Percentiles rank a stretch among this genome's conserved stretches.
Conservation (phyloP, 2,797 vertebrate genomes). For the Potorous gilbertii region DNA sequence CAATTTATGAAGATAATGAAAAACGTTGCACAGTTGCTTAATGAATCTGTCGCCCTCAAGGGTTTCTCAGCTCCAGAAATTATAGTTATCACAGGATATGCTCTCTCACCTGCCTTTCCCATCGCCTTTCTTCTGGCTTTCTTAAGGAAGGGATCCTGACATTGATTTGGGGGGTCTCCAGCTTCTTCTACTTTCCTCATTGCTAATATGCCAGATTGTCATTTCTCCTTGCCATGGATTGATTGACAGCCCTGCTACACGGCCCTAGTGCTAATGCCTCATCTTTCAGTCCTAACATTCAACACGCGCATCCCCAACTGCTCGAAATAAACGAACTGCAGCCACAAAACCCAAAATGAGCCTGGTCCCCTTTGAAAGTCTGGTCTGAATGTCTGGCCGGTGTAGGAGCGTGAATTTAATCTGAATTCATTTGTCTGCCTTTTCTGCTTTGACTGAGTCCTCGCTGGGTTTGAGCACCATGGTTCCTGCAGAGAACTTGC, state of each 20-base stretch:
- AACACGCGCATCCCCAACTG: neutral
- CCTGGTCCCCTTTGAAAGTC: neutral
- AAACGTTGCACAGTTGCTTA: constrained; percentile 19
- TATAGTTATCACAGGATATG: neutral
- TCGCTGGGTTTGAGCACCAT: neutral
- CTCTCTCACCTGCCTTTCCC: neutral
- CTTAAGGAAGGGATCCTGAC: neutral
- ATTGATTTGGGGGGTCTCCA: neutral
- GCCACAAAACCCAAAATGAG: constrained; percentile 2
- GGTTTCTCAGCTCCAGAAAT: neutral
- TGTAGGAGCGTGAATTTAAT: neutral
- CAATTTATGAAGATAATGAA: neutral
- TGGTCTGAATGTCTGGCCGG: neutral
- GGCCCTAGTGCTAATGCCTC: neutral
- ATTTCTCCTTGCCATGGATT: neutral
- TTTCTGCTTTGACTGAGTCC: neutral
- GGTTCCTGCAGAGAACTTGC: neutral
- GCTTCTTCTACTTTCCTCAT: neutral
- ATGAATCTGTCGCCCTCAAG: neutral
- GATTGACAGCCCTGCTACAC: neutral
- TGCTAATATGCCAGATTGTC: neutral
- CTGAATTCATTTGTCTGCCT: constrained; percentile 1
- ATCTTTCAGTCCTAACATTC: constrained; percentile 5
- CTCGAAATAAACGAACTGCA: neutral
- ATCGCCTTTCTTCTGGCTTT: neutral